These are phyloP conservation scores for Gulo gulo DNA, from an alignment of 2,113 vertebrate species.

Conservation along the genomic window DNA sequence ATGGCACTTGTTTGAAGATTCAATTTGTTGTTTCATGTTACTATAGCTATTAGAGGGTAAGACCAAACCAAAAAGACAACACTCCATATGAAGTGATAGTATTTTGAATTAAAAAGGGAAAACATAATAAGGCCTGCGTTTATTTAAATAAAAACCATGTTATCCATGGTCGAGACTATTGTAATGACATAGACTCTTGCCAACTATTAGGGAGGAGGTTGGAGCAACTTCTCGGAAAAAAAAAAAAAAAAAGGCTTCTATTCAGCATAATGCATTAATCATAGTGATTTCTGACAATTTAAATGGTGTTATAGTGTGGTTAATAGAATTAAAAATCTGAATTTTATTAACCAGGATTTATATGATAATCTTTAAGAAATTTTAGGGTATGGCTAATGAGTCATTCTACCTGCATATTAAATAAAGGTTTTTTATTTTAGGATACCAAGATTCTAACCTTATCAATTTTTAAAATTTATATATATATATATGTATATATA, in stretches of 20 bases:
- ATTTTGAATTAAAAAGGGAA: neutral
- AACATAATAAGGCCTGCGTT: neutral
- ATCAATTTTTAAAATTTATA: neutral
- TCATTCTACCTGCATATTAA: neutral
- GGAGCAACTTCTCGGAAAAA: neutral
- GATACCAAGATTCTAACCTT: neutral
- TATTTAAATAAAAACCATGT: conserved; percentile 21
- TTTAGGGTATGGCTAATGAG: neutral
- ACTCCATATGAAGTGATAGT: neutral
- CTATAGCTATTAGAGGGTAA: neutral
- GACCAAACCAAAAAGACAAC: neutral
- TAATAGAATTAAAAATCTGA: conserved; percentile 16
- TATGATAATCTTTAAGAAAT: neutral
- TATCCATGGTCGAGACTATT: neutral
- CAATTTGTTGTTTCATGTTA: conserved; percentile 15
- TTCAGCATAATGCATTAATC: neutral
- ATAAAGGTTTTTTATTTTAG: conserved; percentile 12
- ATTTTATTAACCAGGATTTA: neutral
- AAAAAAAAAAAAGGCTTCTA: neutral
- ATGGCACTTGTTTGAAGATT: neutral
- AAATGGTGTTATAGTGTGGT: neutral
- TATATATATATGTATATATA: neutral
- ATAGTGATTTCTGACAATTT: neutral
- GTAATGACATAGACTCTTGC: neutral
- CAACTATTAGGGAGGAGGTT: neutral